Evolutionary conservation across 2,888 invertebrate species (phyloP).

Genomic region (Philhelius pedissequus): DNA sequence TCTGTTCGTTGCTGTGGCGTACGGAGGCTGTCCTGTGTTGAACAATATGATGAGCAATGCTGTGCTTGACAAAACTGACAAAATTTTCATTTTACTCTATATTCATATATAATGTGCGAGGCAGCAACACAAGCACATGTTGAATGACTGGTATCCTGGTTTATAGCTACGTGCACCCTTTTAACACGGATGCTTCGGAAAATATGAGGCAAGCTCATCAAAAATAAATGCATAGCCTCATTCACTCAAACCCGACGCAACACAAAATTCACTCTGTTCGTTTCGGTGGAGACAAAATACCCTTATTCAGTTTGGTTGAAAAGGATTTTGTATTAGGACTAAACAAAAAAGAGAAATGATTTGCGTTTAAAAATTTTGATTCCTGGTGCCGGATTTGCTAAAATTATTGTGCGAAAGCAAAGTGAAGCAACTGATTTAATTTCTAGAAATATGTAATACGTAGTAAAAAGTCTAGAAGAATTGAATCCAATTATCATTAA

Average conservation of each 20-base stretch:
- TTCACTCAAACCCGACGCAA: constrained; percentile 4
- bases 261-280: not conserved
- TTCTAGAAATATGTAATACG: no score
- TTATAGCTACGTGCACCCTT: constrained; percentile 24
- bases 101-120: not conserved
- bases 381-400: not conserved
- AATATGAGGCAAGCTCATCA: constrained; percentile 55
- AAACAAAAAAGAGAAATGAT: not conserved
- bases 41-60: not conserved
- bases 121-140: constrained; percentile 30
- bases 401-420: no score
- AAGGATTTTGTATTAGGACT: not conserved
- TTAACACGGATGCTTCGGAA: constrained; percentile 34
- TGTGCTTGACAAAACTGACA: constrained; percentile 29
- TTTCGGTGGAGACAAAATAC: not conserved
- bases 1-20: not conserved
- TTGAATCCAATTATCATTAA: no score
- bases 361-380: not conserved
- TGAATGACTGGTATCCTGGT: constrained; percentile 47
- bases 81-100: constrained; percentile 46
- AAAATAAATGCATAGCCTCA: constrained; percentile 45
- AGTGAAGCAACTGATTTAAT: no score
- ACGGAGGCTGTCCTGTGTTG: not conserved
- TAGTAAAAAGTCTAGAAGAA: no score
- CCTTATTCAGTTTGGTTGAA: not conserved